Percentiles rank a stretch among this genome's conserved stretches.
Conservation (phyloP, 2,888 invertebrate species). For the Acrobasis suavella region DNA sequence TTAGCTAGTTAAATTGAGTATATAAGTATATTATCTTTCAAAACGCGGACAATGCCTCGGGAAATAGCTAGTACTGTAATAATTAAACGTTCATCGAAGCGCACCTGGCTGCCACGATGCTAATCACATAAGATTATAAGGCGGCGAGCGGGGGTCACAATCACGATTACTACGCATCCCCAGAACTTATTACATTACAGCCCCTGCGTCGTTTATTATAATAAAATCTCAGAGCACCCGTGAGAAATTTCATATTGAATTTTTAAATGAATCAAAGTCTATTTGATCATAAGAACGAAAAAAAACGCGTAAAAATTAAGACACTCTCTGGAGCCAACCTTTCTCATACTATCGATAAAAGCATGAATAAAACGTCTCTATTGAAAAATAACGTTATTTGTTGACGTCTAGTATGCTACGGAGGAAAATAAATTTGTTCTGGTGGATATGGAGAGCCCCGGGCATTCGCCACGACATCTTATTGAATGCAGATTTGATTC, state of each 20-base stretch:
- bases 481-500: constrained; percentile 59
- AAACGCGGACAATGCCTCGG: too few species aligned
- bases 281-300: constrained; percentile 34
- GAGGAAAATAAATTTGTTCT: constrained; percentile 75
- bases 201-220: constrained; percentile 28
- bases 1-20: too few species aligned
- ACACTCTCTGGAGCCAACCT: constrained; percentile 31
- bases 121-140: constrained; percentile 24
- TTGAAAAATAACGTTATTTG: constrained; percentile 79
- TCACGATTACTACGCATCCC: constrained; percentile 32
- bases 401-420: constrained; percentile 75
- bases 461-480: constrained; percentile 61
- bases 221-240: constrained; percentile 31
- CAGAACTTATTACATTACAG: constrained; percentile 21
- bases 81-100: neutral
- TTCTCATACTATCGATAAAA: constrained; percentile 50
- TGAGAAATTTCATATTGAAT: constrained; percentile 29
- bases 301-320: constrained; percentile 32
- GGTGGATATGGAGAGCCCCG: constrained; percentile 62
- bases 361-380: constrained; percentile 62
- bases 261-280: constrained; percentile 38
- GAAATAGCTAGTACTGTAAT: neutral
- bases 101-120: neutral
- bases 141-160: constrained; percentile 26
- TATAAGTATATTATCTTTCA: too few species aligned